A percentile compares a stretch with the other conserved stretches of the same genome.
phyloP scores from a whole-genome alignment of 2,113 vertebrate species.

The Gymnogyps californianus region DNA sequence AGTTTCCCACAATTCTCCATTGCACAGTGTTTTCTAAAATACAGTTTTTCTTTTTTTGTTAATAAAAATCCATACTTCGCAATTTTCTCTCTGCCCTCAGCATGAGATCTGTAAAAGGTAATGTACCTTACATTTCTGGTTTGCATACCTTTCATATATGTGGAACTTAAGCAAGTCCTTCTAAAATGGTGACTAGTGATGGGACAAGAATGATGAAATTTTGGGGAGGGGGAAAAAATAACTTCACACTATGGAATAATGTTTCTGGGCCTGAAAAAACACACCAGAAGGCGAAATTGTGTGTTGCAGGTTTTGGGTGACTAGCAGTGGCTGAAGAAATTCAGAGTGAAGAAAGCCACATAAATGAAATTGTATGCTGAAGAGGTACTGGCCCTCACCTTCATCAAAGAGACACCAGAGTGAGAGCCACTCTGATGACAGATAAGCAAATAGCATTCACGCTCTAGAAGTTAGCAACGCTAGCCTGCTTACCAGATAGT shows the following conservation, averaged over 20 bases:
- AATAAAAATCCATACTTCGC: neutral
- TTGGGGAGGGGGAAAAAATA: neutral
- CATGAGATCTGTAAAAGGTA: neutral
- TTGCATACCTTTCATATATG: neutral
- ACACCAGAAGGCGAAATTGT: neutral
- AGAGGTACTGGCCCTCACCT: neutral
- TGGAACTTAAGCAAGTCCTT: neutral
- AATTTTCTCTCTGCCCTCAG: neutral
- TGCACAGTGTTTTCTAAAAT: neutral
- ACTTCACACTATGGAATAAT: neutral
- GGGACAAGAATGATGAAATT: neutral
- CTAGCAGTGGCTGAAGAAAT: conserved; percentile 15
- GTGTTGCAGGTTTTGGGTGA: neutral
- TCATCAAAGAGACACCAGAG: conserved; percentile 23
- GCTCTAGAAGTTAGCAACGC: neutral
- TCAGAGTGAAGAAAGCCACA: conserved; percentile 1
- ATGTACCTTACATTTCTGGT: neutral
- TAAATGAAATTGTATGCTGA: neutral
- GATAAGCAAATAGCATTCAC: conserved; percentile 28
- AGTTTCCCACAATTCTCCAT: neutral
- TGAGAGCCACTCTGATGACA: conserved; percentile 3
- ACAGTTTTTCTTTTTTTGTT: neutral
- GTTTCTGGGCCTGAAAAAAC: neutral
- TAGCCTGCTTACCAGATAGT: neutral
- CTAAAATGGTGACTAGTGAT: neutral